Conservation (phyloP, 2,797 vertebrate genomes). For the Nasua narica region DNA sequence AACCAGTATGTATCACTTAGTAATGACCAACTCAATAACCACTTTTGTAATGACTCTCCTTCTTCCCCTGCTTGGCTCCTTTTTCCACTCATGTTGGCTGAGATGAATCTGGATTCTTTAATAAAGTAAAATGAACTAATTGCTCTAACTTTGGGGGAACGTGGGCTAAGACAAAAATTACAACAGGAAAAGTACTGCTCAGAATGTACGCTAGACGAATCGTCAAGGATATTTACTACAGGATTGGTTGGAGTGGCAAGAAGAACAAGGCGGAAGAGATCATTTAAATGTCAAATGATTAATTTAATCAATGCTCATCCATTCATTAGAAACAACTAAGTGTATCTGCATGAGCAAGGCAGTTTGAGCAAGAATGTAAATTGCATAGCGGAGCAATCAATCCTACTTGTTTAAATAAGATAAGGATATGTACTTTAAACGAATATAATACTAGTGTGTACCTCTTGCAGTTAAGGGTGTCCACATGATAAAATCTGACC, state of each 20-base stretch:
- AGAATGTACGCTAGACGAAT: not conserved
- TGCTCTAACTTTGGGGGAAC: not conserved
- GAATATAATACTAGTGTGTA: not conserved
- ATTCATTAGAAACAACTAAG: not conserved
- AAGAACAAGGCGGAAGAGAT: not conserved
- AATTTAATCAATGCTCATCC: not conserved
- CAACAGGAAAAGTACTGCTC: not conserved
- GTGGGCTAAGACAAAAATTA: not conserved
- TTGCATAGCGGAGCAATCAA: not conserved
- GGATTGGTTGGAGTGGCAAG: fast-evolving
- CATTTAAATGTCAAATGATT: not conserved
- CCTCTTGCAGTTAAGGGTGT: not conserved
- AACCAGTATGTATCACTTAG: not conserved
- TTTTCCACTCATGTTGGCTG: not conserved
- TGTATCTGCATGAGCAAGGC: not conserved
- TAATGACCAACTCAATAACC: not conserved
- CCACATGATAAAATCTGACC: not conserved
- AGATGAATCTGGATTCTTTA: not conserved
- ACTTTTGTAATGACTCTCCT: not conserved
- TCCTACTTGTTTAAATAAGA: not conserved
- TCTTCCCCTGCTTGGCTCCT: not conserved
- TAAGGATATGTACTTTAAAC: not conserved
- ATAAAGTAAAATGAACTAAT: not conserved
- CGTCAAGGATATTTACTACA: not conserved
- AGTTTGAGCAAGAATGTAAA: not conserved